These are phyloP conservation scores for Drosophila saltans DNA, from an alignment of 1,140 invertebrate genomes.

Conservation along the genomic window DNA sequence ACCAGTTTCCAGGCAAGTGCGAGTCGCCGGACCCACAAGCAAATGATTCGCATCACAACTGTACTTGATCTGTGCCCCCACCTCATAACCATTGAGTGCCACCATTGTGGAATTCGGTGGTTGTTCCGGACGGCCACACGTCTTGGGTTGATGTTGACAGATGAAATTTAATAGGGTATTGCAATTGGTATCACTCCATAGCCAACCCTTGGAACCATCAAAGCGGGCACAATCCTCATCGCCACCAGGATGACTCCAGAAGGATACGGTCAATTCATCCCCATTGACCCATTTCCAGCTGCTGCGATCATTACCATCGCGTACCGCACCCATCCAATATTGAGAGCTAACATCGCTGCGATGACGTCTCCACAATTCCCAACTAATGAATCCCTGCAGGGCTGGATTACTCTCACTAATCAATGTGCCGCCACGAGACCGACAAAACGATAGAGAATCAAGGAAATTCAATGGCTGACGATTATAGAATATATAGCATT, in stretches of 20 bases:
- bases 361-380: constrained; percentile 96
- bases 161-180: constrained; percentile 94
- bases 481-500: constrained; percentile 98
- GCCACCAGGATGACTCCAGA: constrained; percentile 94
- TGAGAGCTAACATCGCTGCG: constrained; percentile 95
- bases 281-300: constrained; percentile 96
- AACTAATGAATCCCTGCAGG: constrained; percentile 96
- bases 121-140: constrained; percentile 95
- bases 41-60: constrained; percentile 93
- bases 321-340: constrained; percentile 96
- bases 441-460: constrained; percentile 92
- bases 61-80: constrained; percentile 94
- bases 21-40: constrained; percentile 91
- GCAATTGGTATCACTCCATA: constrained; percentile 97
- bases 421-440: constrained; percentile 90
- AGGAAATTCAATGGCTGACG: constrained; percentile 92
- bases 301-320: constrained; percentile 90
- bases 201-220: constrained; percentile 96
- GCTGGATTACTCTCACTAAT: constrained; percentile 97
- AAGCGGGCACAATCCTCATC: constrained; percentile 94
- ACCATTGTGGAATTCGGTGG: constrained; percentile 96
- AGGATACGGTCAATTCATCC: constrained; percentile 94
- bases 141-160: constrained; percentile 96
- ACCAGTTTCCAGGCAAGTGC: constrained; percentile 94
- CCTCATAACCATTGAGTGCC: constrained; percentile 88